A percentile compares a stretch with the other conserved stretches of the same genome.
These are phyloP conservation scores for Euborellia annulipes DNA, from an alignment of 1,140 invertebrate genomes.

Conservation along the genomic window DNA sequence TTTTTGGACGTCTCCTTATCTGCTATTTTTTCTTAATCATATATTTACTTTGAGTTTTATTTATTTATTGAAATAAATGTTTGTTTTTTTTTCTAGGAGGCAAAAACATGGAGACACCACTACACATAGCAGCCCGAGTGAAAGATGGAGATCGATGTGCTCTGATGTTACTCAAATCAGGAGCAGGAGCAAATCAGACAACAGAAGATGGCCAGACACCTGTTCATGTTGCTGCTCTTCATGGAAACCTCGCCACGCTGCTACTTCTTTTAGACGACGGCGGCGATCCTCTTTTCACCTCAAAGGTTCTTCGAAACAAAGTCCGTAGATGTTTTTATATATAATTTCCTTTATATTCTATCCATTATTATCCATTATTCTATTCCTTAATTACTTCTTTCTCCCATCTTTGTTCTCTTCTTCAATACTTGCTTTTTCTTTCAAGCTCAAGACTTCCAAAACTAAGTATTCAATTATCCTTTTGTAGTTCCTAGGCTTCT, in stretches of 20 bases:
- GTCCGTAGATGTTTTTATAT: neutral
- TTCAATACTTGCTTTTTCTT: too few relatives aligned
- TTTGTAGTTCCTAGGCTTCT: too few relatives aligned
- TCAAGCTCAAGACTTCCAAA: too few relatives aligned
- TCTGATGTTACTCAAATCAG: slow-evolving; percentile 92
- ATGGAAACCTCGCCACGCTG: slow-evolving; percentile 75
- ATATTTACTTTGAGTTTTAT: too few relatives aligned
- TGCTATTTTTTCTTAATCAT: too few relatives aligned
- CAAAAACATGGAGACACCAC: slow-evolving; percentile 72
- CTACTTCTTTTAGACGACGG: slow-evolving; percentile 76
- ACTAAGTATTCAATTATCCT: too few relatives aligned
- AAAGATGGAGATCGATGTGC: slow-evolving; percentile 90
- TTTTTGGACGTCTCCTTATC: too few relatives aligned
- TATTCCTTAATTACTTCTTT: too few relatives aligned
- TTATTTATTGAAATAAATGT: too few relatives aligned
- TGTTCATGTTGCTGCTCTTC: slow-evolving; percentile 76
- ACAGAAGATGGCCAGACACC: slow-evolving; percentile 89
- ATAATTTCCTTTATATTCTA: slow-evolving; percentile 7
- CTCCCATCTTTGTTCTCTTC: too few relatives aligned
- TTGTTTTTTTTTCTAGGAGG: slow-evolving; percentile 40
- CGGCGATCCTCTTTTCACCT: slow-evolving; percentile 76
- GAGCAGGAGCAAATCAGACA: slow-evolving; percentile 83
- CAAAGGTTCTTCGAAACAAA: slow-evolving; percentile 53
- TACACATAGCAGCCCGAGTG: slow-evolving; percentile 89
- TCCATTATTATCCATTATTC: too few relatives aligned